phyloP scores from a whole-genome alignment of 2,888 invertebrate species.

The Hemicrepidius hirtus region DNA sequence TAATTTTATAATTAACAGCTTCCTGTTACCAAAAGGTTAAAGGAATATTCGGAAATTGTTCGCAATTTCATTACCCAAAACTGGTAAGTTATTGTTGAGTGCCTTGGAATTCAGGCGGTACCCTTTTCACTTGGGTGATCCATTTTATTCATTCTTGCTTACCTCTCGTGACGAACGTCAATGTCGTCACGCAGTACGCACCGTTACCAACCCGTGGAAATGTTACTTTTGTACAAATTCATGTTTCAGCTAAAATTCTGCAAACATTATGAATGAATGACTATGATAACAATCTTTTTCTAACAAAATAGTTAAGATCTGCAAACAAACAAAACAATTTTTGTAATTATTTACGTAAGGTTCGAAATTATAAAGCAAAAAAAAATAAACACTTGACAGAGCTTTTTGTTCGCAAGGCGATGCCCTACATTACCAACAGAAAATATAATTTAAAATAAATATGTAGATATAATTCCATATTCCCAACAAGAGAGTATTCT shows the following conservation, averaged over 20 bases:
- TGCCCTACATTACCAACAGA: no score
- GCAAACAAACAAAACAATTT: no score
- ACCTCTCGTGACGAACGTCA: constrained; percentile 27
- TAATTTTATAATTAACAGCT: constrained; percentile 4
- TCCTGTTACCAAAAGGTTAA: constrained; percentile 15
- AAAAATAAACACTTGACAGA: no score
- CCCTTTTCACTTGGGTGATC: constrained; percentile 22
- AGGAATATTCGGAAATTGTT: not conserved
- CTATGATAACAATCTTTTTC: no score
- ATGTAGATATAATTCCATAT: no score
- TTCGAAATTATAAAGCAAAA: no score
- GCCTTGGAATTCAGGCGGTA: constrained; percentile 28
- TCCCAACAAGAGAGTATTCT: no score
- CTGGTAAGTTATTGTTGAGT: constrained; percentile 13
- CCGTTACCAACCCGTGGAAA: constrained; percentile 22
- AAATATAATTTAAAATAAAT: no score
- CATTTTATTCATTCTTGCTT: constrained; percentile 27
- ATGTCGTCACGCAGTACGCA: constrained; percentile 30
- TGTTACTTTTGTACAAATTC: not conserved
- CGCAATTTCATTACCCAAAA: not conserved
- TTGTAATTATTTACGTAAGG: no score
- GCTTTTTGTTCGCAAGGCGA: no score
- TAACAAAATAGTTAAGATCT: no score
- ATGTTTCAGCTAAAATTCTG: constrained; percentile 2
- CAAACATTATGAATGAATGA: not conserved